Percentiles rank a stretch among this genome's conserved stretches.
phyloP scores from a whole-genome alignment of 2,888 invertebrate species.

The Aspidiotus rigidus region DNA sequence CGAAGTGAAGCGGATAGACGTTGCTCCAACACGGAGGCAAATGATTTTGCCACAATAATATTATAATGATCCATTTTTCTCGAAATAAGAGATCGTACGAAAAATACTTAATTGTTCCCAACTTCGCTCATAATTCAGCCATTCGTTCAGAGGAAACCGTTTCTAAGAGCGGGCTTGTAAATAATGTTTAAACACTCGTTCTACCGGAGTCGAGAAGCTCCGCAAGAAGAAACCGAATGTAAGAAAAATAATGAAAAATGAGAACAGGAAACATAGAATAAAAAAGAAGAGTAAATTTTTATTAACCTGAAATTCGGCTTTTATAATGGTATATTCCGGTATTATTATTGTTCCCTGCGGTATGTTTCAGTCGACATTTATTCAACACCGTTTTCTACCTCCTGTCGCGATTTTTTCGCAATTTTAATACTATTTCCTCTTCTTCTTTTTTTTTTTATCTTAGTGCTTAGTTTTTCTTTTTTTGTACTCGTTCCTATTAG shows the following conservation, averaged over 20 bases:
- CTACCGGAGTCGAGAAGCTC: no score
- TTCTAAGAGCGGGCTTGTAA: no score
- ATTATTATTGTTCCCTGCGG: slow-evolving; percentile 4
- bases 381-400: not conserved
- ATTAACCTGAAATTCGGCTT: not conserved
- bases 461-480: not conserved
- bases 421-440: slow-evolving; percentile 1
- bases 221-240: no score
- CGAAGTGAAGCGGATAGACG: no score
- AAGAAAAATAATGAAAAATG: slow-evolving; percentile 1
- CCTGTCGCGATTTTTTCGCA: slow-evolving; percentile 4
- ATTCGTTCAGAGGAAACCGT: no score
- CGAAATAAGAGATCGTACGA: no score
- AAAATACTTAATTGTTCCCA: no score
- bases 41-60: no score
- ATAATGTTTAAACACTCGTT: no score
- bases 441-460: not conserved
- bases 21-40: no score
- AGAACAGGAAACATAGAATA: not conserved
- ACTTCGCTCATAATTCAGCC: no score
- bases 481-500: not conserved
- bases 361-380: slow-evolving; percentile 4
- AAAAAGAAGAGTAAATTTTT: slow-evolving; percentile 1
- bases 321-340: slow-evolving; percentile 2
- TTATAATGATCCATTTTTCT: no score